Evolutionary conservation across 2,888 invertebrate genomes (phyloP), one percentile per base, ranked within the genome.

Genomic region (Rhamnusium bicolor): DNA sequence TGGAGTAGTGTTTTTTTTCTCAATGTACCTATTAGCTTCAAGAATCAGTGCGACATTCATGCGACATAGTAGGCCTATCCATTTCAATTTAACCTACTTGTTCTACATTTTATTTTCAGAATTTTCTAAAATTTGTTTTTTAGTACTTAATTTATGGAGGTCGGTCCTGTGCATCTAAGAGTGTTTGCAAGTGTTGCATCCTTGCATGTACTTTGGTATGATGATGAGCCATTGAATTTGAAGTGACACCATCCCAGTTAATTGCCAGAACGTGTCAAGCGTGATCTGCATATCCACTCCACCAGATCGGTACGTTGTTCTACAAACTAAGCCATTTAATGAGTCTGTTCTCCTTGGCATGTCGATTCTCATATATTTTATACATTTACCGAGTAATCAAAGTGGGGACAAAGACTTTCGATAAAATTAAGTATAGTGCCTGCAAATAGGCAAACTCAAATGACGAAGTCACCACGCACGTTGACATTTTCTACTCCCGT

Each of bases 261-360:
- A 86, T 86, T 86, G 85, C 84, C 78, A 77, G 82, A 82, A 84
- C 86, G 85, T 86, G 86, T 85, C 85, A 83, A 84, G 85, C 85
- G 86, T 85, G 86, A 85, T 85, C 84, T 85, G 85, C 85, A 86
- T 85, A 81, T 78, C 76, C 76, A 74, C 74, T 74, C 72, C 79
- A 78, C 74, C 76, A 77, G 79, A 78, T 76, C 73, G 72, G 71
- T 69, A 56, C 54, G 73, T 68, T 78, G 79, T 79, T 76, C 81
- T 74, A 79, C 82, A 85, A 85, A 85, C 84, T 84, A 85, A 85
- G 84, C 85, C 79, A 85, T 82, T 85, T 84, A 84, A 71, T 78
- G 69, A 78, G 76, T 74, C 78, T 71, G 69, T 75, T 78, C 77
- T 65, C 32, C 65, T 63, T 54, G 65, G 21, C 18, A 16, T 4